Evolutionary conservation across 2,888 invertebrate genomes (phyloP).

Genomic region (Oligia strigilis): DNA sequence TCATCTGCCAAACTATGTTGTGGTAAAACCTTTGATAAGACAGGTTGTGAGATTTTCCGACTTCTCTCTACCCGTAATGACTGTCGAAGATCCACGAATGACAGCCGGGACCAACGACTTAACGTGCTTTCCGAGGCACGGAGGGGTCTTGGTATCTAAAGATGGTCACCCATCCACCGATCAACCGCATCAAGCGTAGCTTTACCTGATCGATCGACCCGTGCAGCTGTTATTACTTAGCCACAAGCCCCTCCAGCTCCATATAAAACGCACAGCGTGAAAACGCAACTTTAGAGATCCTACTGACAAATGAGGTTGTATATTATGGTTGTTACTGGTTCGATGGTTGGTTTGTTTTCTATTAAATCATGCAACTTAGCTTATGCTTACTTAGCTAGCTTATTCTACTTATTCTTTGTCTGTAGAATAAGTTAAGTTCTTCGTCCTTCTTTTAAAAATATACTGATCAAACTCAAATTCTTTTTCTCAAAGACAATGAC

Average conservation of each 20-base stretch:
- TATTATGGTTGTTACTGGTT: no score
- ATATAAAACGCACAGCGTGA: background rate
- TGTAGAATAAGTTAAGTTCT: no score
- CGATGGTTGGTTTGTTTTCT: no score
- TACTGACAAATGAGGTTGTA: background rate
- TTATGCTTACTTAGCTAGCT: no score
- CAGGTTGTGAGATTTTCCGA: background rate
- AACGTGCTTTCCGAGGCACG: background rate
- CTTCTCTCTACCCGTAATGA: background rate
- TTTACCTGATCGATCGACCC: background rate
- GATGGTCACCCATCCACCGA: background rate
- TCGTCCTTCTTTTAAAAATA: background rate
- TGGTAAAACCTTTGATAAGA: background rate
- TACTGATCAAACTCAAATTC: background rate
- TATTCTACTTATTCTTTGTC: no score
- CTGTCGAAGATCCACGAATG: background rate
- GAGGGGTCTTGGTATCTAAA: background rate
- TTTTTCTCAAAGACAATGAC: background rate
- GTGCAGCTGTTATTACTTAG: background rate
- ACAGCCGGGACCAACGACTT: background rate
- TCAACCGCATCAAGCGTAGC: no score
- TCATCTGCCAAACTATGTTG: background rate
- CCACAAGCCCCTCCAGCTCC: background rate
- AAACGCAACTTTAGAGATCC: background rate
- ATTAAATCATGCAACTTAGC: no score